Evolutionary conservation across 2,113 vertebrate species (phyloP), one percentile per base, ranked within the genome.

Genomic region (Grammomys surdaster): DNA sequence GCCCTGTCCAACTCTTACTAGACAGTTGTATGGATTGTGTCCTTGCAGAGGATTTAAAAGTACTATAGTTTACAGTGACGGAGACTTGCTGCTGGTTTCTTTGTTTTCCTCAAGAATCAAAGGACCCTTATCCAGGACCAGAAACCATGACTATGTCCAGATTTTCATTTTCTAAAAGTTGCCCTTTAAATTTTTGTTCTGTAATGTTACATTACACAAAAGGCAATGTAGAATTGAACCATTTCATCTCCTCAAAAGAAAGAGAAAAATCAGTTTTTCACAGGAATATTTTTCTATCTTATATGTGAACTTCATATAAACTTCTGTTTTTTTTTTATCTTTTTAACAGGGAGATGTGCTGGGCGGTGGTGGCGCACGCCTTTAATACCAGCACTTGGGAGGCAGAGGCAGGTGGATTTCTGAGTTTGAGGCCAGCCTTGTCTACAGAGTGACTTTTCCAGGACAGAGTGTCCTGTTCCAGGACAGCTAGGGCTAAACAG

Each of bases 221-320:
- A 90, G 48, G 76, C 31, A 78, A 3, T 65, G 20, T 2, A 91
- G n/a, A 92, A 70, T 73, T 56, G 75, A 92, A 92, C 72, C 56
- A 85, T 48, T 65, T 20, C 81, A 80, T 95, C 75, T 95, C 87
- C 89, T 73, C 46, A 75, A 90, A 92, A 91, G 33, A 36, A 90
- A 60, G n/a, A 90, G 40, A 72, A 63, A 88, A 92, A 13, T 48
- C 26, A 69, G 73, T 46, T 89, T 26, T 78, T 91, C 48, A 75
- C 4, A 58, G 43, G 70, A 93, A 72, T 54, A 24, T 56, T 67
- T 76, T 54, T 70, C 22, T 84, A 33, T 36, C 87, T 99, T 98
- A 99, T 96, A 99, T 99, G 97, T 99, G 99, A 96, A 99, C 98
- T 65, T 99, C 67, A 99, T 98, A 98, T 99, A 99, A 96, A 99